Evolutionary conservation across 1,140 invertebrate species (phyloP).

Genomic region (Drosophila burlai): DNA sequence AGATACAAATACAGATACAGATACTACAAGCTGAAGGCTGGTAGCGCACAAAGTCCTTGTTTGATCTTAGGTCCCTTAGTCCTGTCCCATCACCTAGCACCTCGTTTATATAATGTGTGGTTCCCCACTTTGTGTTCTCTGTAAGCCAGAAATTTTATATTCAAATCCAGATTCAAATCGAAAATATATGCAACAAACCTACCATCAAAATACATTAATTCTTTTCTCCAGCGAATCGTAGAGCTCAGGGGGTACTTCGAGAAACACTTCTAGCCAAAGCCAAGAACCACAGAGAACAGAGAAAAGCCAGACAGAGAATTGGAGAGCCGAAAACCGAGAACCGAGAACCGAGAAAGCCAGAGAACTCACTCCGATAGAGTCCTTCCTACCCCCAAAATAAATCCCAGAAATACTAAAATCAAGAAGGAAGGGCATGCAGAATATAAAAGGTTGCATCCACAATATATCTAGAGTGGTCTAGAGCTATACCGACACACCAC

Average conservation of each 20-base stretch:
- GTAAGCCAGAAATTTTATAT: conserved; percentile 6
- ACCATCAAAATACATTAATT: conserved; percentile 26
- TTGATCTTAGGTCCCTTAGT: conserved; percentile 17
- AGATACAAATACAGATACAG: neutral
- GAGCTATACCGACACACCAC: conserved; percentile 24
- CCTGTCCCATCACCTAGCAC: conserved; percentile 18
- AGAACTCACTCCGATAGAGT: conserved; percentile 14
- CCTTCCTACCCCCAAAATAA: neutral
- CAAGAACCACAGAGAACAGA: conserved; percentile 23
- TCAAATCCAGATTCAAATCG: neutral
- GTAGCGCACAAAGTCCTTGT: conserved; percentile 35
- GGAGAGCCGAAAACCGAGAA: neutral
- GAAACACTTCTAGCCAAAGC: conserved; percentile 45
- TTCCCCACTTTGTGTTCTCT: conserved; percentile 14
- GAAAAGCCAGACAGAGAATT: conserved; percentile 30
- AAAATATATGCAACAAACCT: conserved; percentile 8
- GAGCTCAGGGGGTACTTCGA: conserved; percentile 53
- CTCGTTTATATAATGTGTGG: conserved; percentile 8
- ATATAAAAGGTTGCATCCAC: conserved; percentile 38
- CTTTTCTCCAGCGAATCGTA: conserved; percentile 63
- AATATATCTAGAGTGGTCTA: conserved; percentile 42
- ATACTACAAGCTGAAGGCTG: conserved; percentile 8
- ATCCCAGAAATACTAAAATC: conserved; percentile 29
- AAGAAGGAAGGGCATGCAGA: conserved; percentile 23
- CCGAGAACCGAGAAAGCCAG: conserved; percentile 5